A percentile compares a stretch with the other conserved stretches of the same genome.
phyloP scores from a whole-genome alignment of 2,797 vertebrate species.

The Momotus momota region DNA sequence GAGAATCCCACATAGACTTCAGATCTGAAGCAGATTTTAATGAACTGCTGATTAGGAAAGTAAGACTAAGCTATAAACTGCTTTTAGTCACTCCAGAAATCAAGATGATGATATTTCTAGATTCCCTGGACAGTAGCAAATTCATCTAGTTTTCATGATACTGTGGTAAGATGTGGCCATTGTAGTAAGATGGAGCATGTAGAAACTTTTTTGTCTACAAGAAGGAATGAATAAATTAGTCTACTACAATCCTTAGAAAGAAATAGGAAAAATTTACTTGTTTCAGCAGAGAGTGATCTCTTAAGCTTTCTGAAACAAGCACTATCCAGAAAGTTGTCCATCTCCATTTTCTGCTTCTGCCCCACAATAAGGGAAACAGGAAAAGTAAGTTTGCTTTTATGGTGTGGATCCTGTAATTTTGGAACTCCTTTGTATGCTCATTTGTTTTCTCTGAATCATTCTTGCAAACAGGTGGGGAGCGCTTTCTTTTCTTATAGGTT shows the following conservation, averaged over 20 bases:
- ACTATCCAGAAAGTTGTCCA: neutral
- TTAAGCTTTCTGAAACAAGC: neutral
- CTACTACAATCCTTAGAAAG: neutral
- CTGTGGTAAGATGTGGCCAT: too few species aligned
- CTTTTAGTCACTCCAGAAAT: neutral
- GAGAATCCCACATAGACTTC: neutral
- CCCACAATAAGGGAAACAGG: slow-evolving; percentile 5
- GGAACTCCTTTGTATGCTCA: slow-evolving; percentile 58
- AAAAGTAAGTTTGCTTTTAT: slow-evolving; percentile 75
- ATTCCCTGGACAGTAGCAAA: neutral
- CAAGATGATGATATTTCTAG: neutral
- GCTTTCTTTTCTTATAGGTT: slow-evolving; percentile 45
- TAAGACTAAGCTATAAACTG: neutral
- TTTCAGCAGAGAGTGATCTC: neutral
- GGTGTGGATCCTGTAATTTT: slow-evolving; percentile 73
- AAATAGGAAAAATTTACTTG: neutral
- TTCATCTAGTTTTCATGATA: neutral
- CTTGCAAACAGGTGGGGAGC: slow-evolving; percentile 70
- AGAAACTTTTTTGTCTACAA: neutral
- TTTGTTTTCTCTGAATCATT: slow-evolving; percentile 79
- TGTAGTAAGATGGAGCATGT: neutral
- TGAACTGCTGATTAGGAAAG: neutral
- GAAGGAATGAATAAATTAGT: neutral
- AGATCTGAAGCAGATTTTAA: neutral
- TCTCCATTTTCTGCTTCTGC: neutral